Base-by-base conservation (phyloP, 1,140 invertebrate genomes). In the Drosophila ananassae region DNA sequence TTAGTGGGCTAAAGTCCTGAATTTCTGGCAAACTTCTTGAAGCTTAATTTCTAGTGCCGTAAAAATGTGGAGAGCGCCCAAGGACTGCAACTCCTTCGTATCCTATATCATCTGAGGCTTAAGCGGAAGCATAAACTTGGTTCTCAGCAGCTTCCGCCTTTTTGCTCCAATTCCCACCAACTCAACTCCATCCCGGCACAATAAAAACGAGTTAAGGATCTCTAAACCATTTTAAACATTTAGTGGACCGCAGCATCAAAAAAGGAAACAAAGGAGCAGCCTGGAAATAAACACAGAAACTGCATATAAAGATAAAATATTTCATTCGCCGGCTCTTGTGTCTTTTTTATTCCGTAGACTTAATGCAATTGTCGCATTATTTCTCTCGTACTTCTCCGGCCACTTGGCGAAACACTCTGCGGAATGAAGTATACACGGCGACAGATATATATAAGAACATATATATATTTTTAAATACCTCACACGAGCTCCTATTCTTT, bases 331-430 rank as follows among this genome's bases (percentile, higher is more conserved):
- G 51, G 54, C 17, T 47, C 22, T 48, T 10, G 25, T 59, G 10
- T 63, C 54, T 41, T 68, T 32, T 50, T 47, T 48, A 6, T 34
- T 51, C 68, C 48, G 64, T 68, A 58, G 52, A 76, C 73, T 76
- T 76, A 76, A 76, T 76, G 73, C 73, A 76, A 76, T 76, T 76
- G 73, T 76, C 73, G 73, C 73, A 76, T 76, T 76, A 76, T 76
- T 76, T 61, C 61, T 44, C 41, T 28, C 46, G 44, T 51, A 47
- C 53, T 63, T 52, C 72, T 75, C 34, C 54, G 41, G 41, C 54
- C 54, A 69, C 63, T 67, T 48, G 47, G 55, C 69, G 28, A 51
- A 39, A 58, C 53, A 47, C 47, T 41, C 57, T 21, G 12, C 46
- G 28, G 39, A 62, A 69, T 73, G 39, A 73, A 41, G 72, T 63